Percentiles rank a stretch among this genome's conserved stretches.
These are phyloP conservation scores for Coregonus suidteri DNA, from an alignment of 2,797 vertebrate genomes.

Conservation along the genomic window DNA sequence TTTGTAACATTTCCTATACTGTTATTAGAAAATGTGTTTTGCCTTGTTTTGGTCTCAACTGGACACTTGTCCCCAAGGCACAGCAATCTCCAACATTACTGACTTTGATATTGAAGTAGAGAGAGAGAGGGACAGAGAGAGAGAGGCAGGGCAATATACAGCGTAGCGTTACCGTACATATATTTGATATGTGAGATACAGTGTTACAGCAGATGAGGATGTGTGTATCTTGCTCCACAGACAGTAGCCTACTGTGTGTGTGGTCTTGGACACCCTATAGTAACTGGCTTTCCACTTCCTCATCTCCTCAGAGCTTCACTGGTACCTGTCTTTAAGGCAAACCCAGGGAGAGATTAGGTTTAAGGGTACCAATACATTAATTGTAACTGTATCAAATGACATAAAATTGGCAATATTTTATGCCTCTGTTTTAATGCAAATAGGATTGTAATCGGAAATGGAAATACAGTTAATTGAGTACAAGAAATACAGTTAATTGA, in stretches of 20 bases:
- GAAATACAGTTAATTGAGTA: neutral
- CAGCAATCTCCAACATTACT: conserved; percentile 6
- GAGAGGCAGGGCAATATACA: neutral
- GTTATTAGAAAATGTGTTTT: conserved; percentile 35
- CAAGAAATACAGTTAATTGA: neutral
- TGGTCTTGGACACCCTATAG: neutral
- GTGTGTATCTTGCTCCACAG: neutral
- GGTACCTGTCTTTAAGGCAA: conserved; percentile 7
- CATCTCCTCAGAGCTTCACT: conserved; percentile 18
- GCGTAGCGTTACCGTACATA: neutral
- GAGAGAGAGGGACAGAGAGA: neutral
- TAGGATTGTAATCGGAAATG: neutral
- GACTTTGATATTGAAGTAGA: conserved; percentile 12
- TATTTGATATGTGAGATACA: neutral
- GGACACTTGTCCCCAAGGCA: neutral
- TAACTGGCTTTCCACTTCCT: conserved; percentile 16
- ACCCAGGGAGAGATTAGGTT: neutral
- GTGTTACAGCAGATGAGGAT: neutral
- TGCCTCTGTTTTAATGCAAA: neutral
- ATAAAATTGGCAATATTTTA: neutral
- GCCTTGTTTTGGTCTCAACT: conserved; percentile 6
- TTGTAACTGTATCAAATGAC: neutral
- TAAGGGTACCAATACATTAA: neutral
- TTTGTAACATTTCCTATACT: conserved; percentile 45
- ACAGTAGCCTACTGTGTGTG: neutral